Percentiles rank a stretch among this genome's conserved stretches.
Evolutionary conservation across 2,888 invertebrate species (phyloP).

Genomic region (Drepanosiphum platanoidis): DNA sequence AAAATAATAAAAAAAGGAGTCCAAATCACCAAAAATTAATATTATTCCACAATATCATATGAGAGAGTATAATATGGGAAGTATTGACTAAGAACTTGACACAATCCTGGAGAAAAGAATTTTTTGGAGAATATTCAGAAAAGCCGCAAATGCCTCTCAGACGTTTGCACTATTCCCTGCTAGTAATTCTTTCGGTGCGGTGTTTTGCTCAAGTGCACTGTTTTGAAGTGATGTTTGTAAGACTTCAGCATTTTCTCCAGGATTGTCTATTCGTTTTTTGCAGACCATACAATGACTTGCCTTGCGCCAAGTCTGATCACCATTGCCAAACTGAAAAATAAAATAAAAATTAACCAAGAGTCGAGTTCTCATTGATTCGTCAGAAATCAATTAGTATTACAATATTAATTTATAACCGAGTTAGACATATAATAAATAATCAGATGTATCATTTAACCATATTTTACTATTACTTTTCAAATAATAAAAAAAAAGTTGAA

Average conservation of each 20-base stretch:
- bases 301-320: constrained; percentile 66
- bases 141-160: background rate
- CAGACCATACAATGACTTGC: constrained; percentile 62
- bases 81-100: background rate
- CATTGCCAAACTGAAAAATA: constrained; percentile 67
- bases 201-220: constrained; percentile 4
- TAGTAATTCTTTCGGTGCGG: background rate
- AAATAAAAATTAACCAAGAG: constrained; percentile 36
- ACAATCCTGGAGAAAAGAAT: constrained; percentile 44
- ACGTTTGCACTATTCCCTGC: background rate
- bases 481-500: background rate
- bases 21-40: constrained; percentile 33
- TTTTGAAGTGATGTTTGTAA: constrained; percentile 39
- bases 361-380: no score
- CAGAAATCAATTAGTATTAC: no score
- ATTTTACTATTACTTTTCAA: background rate
- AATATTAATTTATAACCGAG: no score
- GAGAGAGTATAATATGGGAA: background rate
- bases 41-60: background rate
- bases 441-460: no score
- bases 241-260: constrained; percentile 39
- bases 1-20: background rate
- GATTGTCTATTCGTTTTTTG: constrained; percentile 60
- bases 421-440: background rate
- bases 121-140: background rate